Conservation (phyloP, 2,797 vertebrate species). For the Ispidina picta region DNA sequence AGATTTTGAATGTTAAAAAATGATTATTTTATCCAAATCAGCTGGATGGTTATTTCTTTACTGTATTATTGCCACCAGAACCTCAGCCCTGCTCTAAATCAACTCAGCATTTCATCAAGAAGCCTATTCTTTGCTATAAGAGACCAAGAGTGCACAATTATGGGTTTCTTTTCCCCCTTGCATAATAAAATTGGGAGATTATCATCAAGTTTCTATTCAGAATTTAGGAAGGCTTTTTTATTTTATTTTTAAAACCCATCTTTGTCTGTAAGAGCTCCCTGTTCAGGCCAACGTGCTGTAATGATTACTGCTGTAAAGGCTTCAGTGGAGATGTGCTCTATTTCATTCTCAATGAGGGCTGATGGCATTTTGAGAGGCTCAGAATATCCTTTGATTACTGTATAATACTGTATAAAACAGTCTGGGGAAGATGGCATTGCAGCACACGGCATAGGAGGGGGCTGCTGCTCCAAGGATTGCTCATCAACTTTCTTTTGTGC, state of each 20-base stretch:
- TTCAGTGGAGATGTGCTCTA: slow-evolving; percentile 73
- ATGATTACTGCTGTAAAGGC: slow-evolving; percentile 76
- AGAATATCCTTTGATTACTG: slow-evolving; percentile 83
- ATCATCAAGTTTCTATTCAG: slow-evolving; percentile 84
- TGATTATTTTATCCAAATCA: slow-evolving; percentile 72
- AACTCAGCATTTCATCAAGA: slow-evolving; percentile 73
- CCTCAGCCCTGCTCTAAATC: slow-evolving; percentile 55
- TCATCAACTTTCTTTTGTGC: slow-evolving; percentile 77
- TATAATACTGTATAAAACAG: slow-evolving; percentile 67
- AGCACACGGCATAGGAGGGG: neutral
- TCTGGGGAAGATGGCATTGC: slow-evolving; percentile 57
- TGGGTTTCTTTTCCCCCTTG: slow-evolving; percentile 69
- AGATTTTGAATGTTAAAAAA: slow-evolving; percentile 68
- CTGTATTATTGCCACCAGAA: slow-evolving; percentile 59
- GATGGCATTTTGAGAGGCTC: slow-evolving; percentile 81
- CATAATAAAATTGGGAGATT: slow-evolving; percentile 76
- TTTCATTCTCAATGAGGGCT: slow-evolving; percentile 80
- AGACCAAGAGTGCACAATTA: slow-evolving; percentile 74
- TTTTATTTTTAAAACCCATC: slow-evolving; percentile 70
- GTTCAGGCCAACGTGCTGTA: slow-evolving; percentile 65
- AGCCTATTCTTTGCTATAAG: slow-evolving; percentile 71
- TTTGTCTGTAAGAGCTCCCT: slow-evolving; percentile 71
- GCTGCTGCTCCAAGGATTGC: slow-evolving; percentile 12
- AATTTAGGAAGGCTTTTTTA: slow-evolving; percentile 71
- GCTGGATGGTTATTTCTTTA: slow-evolving; percentile 55